Conservation (phyloP, 2,113 vertebrate species). For the Saccopteryx leptura region DNA sequence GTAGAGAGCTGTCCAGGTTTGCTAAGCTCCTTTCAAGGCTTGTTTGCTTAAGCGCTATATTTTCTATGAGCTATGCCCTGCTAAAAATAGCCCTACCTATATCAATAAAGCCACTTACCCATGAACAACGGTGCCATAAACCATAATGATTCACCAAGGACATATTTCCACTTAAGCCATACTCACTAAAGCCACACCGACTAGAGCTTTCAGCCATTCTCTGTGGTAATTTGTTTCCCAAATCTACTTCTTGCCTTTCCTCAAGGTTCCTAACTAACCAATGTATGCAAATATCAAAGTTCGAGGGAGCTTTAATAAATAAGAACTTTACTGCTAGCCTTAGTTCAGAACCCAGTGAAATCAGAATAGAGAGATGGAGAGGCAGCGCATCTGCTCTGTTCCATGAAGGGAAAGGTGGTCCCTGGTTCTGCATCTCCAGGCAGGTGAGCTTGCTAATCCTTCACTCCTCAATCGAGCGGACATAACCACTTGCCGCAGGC, state of each 20-base stretch:
- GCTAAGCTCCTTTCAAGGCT: slow-evolving; percentile 38
- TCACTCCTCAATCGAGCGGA: neutral
- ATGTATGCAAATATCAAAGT: neutral
- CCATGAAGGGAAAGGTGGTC: neutral
- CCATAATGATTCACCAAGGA: slow-evolving; percentile 72
- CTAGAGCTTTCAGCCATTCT: neutral
- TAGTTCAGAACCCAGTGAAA: neutral
- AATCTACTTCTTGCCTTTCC: neutral
- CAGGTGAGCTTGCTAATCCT: neutral
- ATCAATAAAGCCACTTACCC: slow-evolving; percentile 74
- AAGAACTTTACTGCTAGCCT: neutral
- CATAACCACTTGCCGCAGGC: neutral
- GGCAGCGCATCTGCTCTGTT: neutral
- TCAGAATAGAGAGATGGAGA: neutral
- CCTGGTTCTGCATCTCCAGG: neutral
- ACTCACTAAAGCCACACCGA: neutral
- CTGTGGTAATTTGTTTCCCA: slow-evolving; percentile 7
- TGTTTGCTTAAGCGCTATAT: slow-evolving; percentile 68
- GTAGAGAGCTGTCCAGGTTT: neutral
- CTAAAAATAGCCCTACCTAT: slow-evolving; percentile 65
- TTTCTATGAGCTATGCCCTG: slow-evolving; percentile 54
- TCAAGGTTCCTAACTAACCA: neutral
- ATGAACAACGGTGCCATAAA: slow-evolving; percentile 63
- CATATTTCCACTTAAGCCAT: slow-evolving; percentile 53
- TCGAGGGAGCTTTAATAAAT: neutral